Evolutionary conservation across 2,888 invertebrate genomes (phyloP).

Genomic region (Tenthredo scrophulariae): DNA sequence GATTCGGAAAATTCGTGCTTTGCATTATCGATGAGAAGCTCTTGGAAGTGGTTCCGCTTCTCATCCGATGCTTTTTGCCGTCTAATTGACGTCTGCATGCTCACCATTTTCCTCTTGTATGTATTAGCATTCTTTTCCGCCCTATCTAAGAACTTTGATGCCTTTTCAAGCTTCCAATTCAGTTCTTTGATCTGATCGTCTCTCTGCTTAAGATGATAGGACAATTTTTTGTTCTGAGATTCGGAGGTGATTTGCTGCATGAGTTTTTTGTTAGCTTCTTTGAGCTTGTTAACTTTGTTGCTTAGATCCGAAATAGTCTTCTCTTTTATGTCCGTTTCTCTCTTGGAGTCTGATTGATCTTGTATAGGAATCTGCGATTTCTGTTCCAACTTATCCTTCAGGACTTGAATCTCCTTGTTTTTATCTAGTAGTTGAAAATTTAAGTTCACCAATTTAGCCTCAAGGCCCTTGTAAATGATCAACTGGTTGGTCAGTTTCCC

Average conservation of each 20-base stretch:
- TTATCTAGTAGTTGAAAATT: slow-evolving; percentile 60
- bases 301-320: slow-evolving; percentile 66
- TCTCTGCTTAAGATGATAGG: slow-evolving; percentile 68
- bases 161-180: slow-evolving; percentile 74
- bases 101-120: slow-evolving; percentile 71
- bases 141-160: slow-evolving; percentile 73
- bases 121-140: slow-evolving; percentile 73
- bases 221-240: slow-evolving; percentile 68
- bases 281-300: slow-evolving; percentile 66
- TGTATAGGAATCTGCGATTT: slow-evolving; percentile 46
- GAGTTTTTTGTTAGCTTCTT: slow-evolving; percentile 69
- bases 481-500: slow-evolving; percentile 67
- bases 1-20: slow-evolving; percentile 66
- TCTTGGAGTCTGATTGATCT: neutral
- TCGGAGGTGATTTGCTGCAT: slow-evolving; percentile 69
- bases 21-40: slow-evolving; percentile 62
- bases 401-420: slow-evolving; percentile 61
- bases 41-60: slow-evolving; percentile 64
- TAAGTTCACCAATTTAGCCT: slow-evolving; percentile 61
- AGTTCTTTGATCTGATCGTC: slow-evolving; percentile 74
- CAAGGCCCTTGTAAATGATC: slow-evolving; percentile 67
- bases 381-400: slow-evolving; percentile 55
- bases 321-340: slow-evolving; percentile 57
- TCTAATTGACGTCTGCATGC: slow-evolving; percentile 69
- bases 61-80: slow-evolving; percentile 67